Base-by-base conservation (phyloP, 2,888 invertebrate genomes). In the Thymelicus sylvestris region DNA sequence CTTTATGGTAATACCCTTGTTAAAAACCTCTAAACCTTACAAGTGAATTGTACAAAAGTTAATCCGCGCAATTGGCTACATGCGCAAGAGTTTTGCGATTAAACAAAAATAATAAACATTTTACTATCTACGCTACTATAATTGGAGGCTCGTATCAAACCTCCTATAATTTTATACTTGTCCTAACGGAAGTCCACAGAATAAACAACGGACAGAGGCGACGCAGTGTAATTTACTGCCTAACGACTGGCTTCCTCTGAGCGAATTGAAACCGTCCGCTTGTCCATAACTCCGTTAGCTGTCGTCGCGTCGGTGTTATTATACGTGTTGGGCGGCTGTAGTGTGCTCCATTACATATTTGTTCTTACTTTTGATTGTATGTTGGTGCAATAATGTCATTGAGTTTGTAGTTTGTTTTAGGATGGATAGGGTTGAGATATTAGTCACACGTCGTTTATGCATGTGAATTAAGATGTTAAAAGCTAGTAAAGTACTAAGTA, bases 261-360 rank as follows among this genome's bases (percentile, higher is more conserved):
- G 77, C 76, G 72, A 78, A 87, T 87, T 86, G 86, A 87, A 86
- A 86, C 83, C 77, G 80, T 82, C 78, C 75, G 80, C 76, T 81
- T 81, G 82, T 82, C 76, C 83, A 81, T 86, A 85, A 84, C 84
- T 86, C 83, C 83, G 83, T 81, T 81, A 72, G 74, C 80, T 83
- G 83, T 84, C 83, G 78, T 81, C 82, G 75, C 83, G 78, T 81
- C 82, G 75, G 64, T 74, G 76, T 78, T 77, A 80, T 79, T 80
- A 80, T 76, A 61, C 38, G 2, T 4, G 44, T 44, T 44, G 31
- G 24, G 1, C 3, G 31, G 31, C 31, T 3, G 44, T 41, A 7
- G 41, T 44, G 12, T 8, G 44, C 3, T 44, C 12, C 44, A 44
- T n/a, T n/a, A n/a, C n/a, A n/a, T 7, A 10, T 44, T 44, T 8